These are phyloP conservation scores for Aptenodytes forsteri DNA, from an alignment of 2,113 vertebrate species.

Conservation along the genomic window DNA sequence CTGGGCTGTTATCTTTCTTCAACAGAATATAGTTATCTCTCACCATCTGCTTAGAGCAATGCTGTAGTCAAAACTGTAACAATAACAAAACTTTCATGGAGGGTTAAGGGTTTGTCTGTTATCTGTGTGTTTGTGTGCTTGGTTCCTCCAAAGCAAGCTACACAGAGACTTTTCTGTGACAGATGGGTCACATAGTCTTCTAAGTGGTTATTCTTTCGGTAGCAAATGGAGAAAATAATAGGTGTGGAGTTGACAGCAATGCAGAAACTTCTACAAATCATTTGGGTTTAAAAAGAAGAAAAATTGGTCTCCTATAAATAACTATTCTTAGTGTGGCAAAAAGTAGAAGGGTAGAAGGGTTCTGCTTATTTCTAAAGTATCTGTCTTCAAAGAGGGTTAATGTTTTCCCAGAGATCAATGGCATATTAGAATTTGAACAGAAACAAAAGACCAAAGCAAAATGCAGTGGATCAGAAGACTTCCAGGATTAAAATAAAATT, in stretches of 20 bases:
- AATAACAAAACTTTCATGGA: neutral
- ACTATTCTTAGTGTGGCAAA: neutral
- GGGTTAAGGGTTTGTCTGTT: neutral
- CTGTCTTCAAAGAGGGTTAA: neutral
- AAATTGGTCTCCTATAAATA: neutral
- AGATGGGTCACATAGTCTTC: neutral
- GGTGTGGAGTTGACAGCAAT: neutral
- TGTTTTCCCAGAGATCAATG: neutral
- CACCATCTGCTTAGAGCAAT: neutral
- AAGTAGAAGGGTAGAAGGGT: neutral
- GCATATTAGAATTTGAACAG: neutral
- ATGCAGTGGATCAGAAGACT: neutral
- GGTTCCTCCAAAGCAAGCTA: neutral
- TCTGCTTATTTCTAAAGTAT: neutral
- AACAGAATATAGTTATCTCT: neutral
- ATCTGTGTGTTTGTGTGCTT: neutral
- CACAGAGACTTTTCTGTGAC: neutral
- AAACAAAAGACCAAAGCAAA: neutral
- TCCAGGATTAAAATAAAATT: neutral
- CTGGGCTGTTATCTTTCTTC: neutral
- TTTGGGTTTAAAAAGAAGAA: neutral
- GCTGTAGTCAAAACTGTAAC: neutral
- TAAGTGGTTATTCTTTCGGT: neutral
- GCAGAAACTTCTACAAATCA: neutral
- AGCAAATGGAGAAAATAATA: neutral